Evolutionary conservation across 2,113 vertebrate genomes (phyloP), one percentile per base, ranked within the genome.

Genomic region (Anoura caudifer): DNA sequence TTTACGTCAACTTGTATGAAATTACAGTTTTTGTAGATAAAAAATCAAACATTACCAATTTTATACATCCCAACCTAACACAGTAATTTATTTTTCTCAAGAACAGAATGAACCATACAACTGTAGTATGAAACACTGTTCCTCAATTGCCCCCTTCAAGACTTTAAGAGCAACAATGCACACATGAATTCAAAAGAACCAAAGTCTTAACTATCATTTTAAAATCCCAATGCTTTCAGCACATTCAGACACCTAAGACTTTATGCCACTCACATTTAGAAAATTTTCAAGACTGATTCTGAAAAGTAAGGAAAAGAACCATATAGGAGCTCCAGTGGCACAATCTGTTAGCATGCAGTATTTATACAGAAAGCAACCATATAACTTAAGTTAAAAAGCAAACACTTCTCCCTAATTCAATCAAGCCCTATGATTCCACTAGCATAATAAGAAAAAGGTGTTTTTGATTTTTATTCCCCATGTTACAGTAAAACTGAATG

Each of bases 401-500:
- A 86, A 36, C 5, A 45, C 31, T 69, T 38, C 33, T 7, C 36
- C 26, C 31, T 94, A 79, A 90, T 77, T 94, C 54, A 95, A 91
- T 59, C 73, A 93, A 96, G 91, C 80, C 4, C 33, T 33, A 50
- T 14, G 24, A 81, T 92, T 45, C 31, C 73, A 89, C n/a, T 41
- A 93, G 45, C 9, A 61, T 77, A 81, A 45, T 70, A 63, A 95
- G 7, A 88, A 63, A 13, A 89, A 93, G 38, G 45, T 79, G 38
- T 31, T 86, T 97, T 84, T 50, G 12, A 59, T 50, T 87, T 90
- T 59, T 72, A 47, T 81, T 87, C 50, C 16, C 72, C 52, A 83
- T 22, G 13, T 59, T 91, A 94, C 2, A 59, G 70, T 93, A 94
- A 89, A 96, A 96, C n/a, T 15, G 95, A 93, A 94, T 89, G 33